Percentiles rank a stretch among this genome's conserved stretches.
phyloP scores from a whole-genome alignment of 2,797 vertebrate genomes.

The Notoglanidium macrostoma region DNA sequence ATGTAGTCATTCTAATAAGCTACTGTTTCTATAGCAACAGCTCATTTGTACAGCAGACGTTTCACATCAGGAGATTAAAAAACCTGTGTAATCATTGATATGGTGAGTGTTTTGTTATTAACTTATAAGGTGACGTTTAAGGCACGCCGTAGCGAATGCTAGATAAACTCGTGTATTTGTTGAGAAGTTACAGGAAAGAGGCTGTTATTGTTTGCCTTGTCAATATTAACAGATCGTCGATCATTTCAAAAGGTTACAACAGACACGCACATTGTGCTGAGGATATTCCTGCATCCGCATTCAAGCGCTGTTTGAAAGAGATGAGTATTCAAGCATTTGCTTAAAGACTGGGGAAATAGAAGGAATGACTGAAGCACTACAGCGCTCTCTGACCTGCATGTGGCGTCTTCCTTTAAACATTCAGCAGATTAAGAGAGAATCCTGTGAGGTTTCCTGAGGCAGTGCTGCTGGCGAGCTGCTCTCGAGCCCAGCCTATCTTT shows the following conservation, averaged over 20 bases:
- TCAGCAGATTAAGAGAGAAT: conserved; percentile 15
- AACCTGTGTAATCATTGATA: not conserved
- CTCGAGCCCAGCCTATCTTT: not conserved
- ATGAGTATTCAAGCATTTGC: not conserved
- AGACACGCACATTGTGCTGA: not conserved
- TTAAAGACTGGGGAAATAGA: not conserved
- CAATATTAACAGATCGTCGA: too few species aligned
- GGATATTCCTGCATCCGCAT: not conserved
- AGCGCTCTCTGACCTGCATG: not conserved
- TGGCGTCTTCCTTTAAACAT: conserved; percentile 4
- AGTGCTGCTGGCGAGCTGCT: conserved; percentile 7
- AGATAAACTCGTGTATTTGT: not conserved
- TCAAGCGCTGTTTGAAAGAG: not conserved
- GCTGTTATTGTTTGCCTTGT: not conserved
- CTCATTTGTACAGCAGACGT: too few species aligned
- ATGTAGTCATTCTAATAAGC: not conserved
- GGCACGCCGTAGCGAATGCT: too few species aligned
- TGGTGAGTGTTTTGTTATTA: not conserved
- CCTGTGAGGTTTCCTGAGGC: not conserved
- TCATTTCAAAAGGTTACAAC: not conserved
- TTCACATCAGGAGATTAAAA: too few species aligned
- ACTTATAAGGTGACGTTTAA: too few species aligned
- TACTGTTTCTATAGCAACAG: not conserved
- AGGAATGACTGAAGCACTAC: not conserved
- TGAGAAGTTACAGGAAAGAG: not conserved